These are phyloP conservation scores for Eufriesea mexicana DNA, from an alignment of 1,140 invertebrate species.

Conservation along the genomic window DNA sequence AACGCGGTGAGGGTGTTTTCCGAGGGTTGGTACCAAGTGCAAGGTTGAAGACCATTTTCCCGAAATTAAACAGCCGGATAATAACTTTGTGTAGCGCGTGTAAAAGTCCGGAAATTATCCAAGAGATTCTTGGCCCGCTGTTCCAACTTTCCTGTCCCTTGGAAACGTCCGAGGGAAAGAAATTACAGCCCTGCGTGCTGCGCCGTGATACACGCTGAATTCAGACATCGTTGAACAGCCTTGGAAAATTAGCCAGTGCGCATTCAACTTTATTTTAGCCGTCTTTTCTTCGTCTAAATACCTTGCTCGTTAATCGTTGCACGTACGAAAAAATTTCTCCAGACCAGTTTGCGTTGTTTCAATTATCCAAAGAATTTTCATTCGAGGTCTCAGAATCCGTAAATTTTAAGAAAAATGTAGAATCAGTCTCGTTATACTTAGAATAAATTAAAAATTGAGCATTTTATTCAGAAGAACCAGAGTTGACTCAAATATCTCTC, in stretches of 20 bases:
- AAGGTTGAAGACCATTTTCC: neutral
- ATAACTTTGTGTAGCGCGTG: neutral
- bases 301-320: too few species aligned
- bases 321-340: too few species aligned
- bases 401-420: too few species aligned
- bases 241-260: neutral
- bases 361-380: too few species aligned
- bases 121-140: neutral
- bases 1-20: neutral
- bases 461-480: too few species aligned
- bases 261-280: neutral
- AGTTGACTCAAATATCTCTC: too few species aligned
- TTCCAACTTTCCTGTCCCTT: too few species aligned
- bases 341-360: too few species aligned
- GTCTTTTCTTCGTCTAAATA: too few species aligned
- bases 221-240: neutral
- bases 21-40: neutral
- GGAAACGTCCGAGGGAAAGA: neutral
- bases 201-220: neutral
- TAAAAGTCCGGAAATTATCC: conserved; percentile 4
- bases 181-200: neutral
- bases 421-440: too few species aligned
- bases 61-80: neutral
- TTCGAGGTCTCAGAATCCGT: too few species aligned
- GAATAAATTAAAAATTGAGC: too few species aligned